Evolutionary conservation across 2,113 vertebrate species (phyloP).

Genomic region (Crotalus horridus): DNA sequence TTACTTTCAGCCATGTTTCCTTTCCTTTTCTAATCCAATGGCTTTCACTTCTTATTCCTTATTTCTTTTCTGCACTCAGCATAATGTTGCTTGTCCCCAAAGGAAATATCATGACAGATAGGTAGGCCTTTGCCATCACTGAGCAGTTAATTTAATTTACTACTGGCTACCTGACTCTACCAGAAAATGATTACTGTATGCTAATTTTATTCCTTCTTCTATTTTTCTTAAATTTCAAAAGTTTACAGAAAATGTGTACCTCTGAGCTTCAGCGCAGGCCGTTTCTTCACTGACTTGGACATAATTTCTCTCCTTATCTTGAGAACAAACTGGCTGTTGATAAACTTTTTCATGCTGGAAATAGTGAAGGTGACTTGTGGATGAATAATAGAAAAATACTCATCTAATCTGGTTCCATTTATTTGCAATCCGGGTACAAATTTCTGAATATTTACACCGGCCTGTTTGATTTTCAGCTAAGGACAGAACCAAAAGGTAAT

Average conservation of each 20-base stretch:
- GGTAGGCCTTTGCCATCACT: background rate
- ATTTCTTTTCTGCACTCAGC: background rate
- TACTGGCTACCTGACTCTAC: background rate
- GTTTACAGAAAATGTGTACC: slow-evolving; percentile 37
- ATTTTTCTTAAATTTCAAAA: background rate
- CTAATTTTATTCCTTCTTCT: background rate
- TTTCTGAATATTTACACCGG: slow-evolving; percentile 76
- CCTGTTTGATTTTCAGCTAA: slow-evolving; percentile 73
- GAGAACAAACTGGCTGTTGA: slow-evolving; percentile 77
- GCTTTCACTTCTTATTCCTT: background rate
- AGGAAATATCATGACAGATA: background rate
- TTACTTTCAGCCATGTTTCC: background rate
- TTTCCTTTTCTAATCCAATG: background rate
- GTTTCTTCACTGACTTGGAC: slow-evolving; percentile 52
- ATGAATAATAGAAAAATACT: slow-evolving; percentile 72
- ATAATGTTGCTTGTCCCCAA: background rate
- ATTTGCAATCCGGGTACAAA: slow-evolving; percentile 69
- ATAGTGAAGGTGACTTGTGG: slow-evolving; percentile 74
- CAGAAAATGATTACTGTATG: too few species aligned
- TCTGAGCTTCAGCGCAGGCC: slow-evolving; percentile 66
- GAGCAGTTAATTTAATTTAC: background rate
- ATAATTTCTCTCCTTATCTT: slow-evolving; percentile 65
- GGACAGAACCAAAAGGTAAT: slow-evolving; percentile 20
- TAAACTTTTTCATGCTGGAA: slow-evolving; percentile 74
- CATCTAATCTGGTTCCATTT: slow-evolving; percentile 55